These are phyloP conservation scores for Aphelenchoides avenae DNA, from an alignment of 1,140 invertebrate genomes.

Conservation along the genomic window DNA sequence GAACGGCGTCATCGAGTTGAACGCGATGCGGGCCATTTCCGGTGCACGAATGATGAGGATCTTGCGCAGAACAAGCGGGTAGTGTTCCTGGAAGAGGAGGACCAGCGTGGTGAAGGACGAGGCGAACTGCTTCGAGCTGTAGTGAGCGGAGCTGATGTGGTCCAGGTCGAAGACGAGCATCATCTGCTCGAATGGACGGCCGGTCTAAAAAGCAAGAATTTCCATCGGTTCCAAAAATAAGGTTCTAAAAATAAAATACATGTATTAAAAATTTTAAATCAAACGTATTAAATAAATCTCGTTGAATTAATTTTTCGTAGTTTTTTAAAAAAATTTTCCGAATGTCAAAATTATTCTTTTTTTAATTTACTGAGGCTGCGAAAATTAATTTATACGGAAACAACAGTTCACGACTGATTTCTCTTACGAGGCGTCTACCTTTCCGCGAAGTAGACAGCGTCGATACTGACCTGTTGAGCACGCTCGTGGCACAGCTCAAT, in stretches of 20 bases:
- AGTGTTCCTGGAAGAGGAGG: constrained; percentile 56
- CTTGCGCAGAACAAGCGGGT: constrained; percentile 53
- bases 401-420: too few relatives aligned
- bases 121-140: constrained; percentile 57
- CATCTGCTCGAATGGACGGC: constrained; percentile 60
- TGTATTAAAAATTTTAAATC: too few relatives aligned
- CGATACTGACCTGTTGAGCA: constrained; percentile 38
- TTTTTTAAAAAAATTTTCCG: background rate
- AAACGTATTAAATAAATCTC: background rate
- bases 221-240: background rate
- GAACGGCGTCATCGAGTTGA: constrained; percentile 56
- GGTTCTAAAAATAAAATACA: background rate
- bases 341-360: background rate
- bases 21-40: constrained; percentile 57
- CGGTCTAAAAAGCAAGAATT: constrained; percentile 36
- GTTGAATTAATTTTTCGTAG: background rate
- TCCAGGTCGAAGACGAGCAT: constrained; percentile 59
- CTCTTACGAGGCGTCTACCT: too few relatives aligned
- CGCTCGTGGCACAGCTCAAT: constrained; percentile 48
- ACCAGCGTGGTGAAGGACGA: constrained; percentile 58
- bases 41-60: constrained; percentile 58
- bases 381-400: too few relatives aligned
- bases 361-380: too few relatives aligned
- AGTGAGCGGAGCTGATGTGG: constrained; percentile 57
- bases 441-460: too few relatives aligned